Conservation (phyloP, 2,797 vertebrate species). For the Pseudocheirus occidentalis region DNA sequence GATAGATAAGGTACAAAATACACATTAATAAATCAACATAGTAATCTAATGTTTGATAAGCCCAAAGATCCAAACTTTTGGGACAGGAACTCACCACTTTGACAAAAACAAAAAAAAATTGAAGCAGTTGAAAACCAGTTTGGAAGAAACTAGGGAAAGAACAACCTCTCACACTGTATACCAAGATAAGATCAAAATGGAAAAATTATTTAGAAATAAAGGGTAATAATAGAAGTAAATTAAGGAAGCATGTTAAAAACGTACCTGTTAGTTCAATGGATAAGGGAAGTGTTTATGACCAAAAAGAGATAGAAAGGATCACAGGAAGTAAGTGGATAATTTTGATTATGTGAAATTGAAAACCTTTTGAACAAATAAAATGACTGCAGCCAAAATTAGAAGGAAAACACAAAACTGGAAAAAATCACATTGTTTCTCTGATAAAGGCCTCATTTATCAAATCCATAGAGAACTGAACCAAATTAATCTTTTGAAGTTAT, state of each 20-base stretch:
- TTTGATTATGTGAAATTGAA: neutral
- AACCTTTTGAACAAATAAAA: no score
- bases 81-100: neutral
- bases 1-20: neutral
- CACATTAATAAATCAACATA: no score
- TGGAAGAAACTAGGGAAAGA: neutral
- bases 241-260: neutral
- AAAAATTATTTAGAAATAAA: neutral
- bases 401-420: neutral
- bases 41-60: no score
- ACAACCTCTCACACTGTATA: neutral
- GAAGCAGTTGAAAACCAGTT: neutral
- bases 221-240: neutral
- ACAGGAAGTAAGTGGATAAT: neutral
- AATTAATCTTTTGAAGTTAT: neutral
- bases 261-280: neutral
- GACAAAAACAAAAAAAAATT: neutral
- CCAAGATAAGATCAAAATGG: neutral
- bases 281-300: neutral
- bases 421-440: no score
- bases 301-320: neutral
- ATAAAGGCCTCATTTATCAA: neutral
- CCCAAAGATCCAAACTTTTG: no score
- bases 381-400: neutral
- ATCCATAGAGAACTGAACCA: neutral